A percentile compares a stretch with the other conserved stretches of the same genome.
Conservation (phyloP, 2,797 vertebrate species). For the Alcedo quadribrachys region DNA sequence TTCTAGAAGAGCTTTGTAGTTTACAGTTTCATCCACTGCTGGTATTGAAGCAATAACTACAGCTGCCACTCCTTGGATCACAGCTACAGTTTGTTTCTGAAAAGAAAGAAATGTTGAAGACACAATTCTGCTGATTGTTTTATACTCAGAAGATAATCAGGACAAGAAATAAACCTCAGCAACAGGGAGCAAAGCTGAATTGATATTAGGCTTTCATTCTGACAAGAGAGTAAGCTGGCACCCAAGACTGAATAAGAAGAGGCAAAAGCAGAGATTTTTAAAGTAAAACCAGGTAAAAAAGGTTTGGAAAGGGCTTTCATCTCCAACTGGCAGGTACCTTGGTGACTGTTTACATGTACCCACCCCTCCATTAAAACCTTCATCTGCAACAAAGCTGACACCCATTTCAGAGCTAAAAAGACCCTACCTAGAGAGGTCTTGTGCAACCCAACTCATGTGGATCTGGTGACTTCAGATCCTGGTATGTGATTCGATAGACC, state of each 20-base stretch:
- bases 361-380: not conserved
- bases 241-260: not conserved
- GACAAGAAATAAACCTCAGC: not conserved
- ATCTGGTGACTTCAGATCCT: not conserved
- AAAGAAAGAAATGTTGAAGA: not conserved
- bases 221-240: not conserved
- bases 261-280: not conserved
- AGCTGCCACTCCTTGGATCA: slow-evolving; percentile 84
- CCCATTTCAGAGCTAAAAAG: not conserved
- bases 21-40: slow-evolving; percentile 82
- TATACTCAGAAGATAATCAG: not conserved
- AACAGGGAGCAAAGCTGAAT: not conserved
- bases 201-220: not conserved
- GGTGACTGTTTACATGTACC: not conserved
- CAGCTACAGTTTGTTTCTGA: slow-evolving; percentile 77
- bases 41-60: slow-evolving; percentile 84
- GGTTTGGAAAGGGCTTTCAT: not conserved
- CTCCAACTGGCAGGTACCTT: not conserved
- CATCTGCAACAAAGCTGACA: not conserved
- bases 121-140: not conserved
- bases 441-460: not conserved
- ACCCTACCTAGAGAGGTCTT: not conserved
- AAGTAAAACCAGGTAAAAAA: not conserved
- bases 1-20: slow-evolving; percentile 82
- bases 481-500: not conserved